phyloP scores from a whole-genome alignment of 2,113 vertebrate genomes.

The Neopipo cinnamomea region DNA sequence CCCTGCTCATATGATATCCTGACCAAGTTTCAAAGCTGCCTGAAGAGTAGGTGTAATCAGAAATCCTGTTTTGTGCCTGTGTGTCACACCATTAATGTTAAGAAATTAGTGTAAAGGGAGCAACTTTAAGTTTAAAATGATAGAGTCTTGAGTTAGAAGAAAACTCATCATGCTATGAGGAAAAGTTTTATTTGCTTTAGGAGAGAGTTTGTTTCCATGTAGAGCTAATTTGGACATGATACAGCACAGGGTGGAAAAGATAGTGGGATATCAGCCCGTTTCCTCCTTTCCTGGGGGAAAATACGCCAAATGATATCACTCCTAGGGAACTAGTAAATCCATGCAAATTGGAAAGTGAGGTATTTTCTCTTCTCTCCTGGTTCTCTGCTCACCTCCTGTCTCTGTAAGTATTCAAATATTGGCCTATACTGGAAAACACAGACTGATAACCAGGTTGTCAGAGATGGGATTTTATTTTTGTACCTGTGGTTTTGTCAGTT shows the following conservation, averaged over 20 bases:
- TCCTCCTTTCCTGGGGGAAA: background rate
- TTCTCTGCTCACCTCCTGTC: background rate
- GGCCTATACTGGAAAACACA: background rate
- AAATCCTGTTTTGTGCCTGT: background rate
- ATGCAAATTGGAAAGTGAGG: background rate
- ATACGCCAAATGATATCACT: accelerated
- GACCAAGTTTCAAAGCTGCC: background rate
- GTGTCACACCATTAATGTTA: background rate
- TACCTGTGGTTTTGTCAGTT: background rate
- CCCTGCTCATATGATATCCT: background rate
- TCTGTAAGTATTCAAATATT: background rate
- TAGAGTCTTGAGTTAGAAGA: background rate
- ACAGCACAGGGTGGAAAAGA: background rate
- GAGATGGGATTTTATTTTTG: background rate
- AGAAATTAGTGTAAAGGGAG: background rate
- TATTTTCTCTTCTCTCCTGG: background rate
- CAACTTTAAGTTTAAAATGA: background rate
- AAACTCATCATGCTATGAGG: background rate
- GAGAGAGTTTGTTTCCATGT: background rate
- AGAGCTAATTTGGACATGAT: background rate
- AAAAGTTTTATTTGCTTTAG: background rate
- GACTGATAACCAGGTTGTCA: accelerated
- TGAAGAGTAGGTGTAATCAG: background rate
- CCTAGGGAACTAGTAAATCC: background rate
- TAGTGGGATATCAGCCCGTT: background rate